These are phyloP conservation scores for Helicolenus hilgendorfi DNA, from an alignment of 2,797 vertebrate species.

Conservation along the genomic window DNA sequence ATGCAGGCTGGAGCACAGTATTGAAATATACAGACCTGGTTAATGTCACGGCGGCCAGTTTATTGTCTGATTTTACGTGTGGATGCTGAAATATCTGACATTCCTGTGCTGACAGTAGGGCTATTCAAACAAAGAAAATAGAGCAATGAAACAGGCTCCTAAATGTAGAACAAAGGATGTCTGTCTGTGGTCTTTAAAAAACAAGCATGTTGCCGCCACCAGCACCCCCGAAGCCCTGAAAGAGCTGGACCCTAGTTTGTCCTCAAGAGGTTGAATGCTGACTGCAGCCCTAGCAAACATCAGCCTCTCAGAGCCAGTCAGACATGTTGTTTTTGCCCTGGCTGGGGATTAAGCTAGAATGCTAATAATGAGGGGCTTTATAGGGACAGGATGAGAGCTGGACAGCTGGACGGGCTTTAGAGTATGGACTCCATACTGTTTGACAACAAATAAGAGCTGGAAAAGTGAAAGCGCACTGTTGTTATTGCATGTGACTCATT, in stretches of 20 bases:
- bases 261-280: conserved; percentile 55
- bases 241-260: conserved; percentile 31
- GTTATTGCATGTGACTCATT: conserved; percentile 79
- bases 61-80: conserved; percentile 17
- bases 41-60: conserved; percentile 18
- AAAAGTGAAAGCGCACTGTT: conserved; percentile 31
- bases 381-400: conserved; percentile 63
- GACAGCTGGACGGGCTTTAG: conserved; percentile 75
- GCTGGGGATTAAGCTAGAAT: conserved; percentile 81
- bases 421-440: conserved; percentile 81
- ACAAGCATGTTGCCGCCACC: background rate
- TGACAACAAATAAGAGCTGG: conserved; percentile 69
- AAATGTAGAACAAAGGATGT: conserved; percentile 13
- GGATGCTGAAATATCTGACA: conserved; percentile 5
- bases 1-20: conserved; percentile 57
- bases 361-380: conserved; percentile 81
- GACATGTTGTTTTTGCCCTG: conserved; percentile 79
- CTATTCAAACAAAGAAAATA: conserved; percentile 1
- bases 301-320: conserved; percentile 55
- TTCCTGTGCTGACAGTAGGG: conserved; percentile 11
- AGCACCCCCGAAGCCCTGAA: background rate
- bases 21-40: conserved; percentile 59
- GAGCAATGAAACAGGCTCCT: background rate
- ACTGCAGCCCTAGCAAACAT: conserved; percentile 55
- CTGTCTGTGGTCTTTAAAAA: conserved; percentile 2